Evolutionary conservation across 2,113 vertebrate species (phyloP).

Genomic region (Gymnocephalus cernua): DNA sequence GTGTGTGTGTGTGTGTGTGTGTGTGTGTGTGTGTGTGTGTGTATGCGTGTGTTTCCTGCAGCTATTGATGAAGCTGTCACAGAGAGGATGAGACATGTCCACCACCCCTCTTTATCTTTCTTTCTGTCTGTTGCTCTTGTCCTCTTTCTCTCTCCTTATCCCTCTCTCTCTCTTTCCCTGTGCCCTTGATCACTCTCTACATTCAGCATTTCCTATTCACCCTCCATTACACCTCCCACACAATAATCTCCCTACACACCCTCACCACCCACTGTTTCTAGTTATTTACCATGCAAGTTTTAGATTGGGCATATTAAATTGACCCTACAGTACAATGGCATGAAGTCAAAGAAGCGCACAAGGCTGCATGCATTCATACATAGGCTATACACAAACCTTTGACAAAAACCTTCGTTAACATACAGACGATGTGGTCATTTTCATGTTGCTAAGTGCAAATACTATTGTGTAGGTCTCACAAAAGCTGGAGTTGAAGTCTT

Average conservation of each 20-base stretch:
- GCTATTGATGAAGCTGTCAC: constrained; percentile 87
- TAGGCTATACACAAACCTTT: constrained; percentile 1
- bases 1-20: no score
- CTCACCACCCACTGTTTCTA: constrained; percentile 82
- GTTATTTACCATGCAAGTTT: constrained; percentile 30
- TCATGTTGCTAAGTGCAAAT: not conserved
- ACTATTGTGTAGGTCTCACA: not conserved
- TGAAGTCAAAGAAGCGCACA: not conserved
- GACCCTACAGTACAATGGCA: not conserved
- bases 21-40: constrained; percentile 7
- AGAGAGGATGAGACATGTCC: constrained; percentile 83
- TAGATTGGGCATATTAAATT: not conserved
- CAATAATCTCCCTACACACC: constrained; percentile 49
- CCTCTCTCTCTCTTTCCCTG: not conserved
- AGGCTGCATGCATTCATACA: not conserved
- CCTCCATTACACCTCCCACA: constrained; percentile 53
- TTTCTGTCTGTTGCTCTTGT: constrained; percentile 62
- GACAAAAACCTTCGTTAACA: not conserved
- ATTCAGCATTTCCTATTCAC: constrained; percentile 52
- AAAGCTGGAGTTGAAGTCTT: no score
- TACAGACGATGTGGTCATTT: not conserved
- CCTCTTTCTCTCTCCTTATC: constrained; percentile 15
- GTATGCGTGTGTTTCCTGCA: constrained; percentile 76
- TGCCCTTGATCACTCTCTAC: constrained; percentile 66
- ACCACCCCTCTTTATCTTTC: constrained; percentile 78